phyloP scores from a whole-genome alignment of 2,113 vertebrate genomes.

The Sciurus niger region DNA sequence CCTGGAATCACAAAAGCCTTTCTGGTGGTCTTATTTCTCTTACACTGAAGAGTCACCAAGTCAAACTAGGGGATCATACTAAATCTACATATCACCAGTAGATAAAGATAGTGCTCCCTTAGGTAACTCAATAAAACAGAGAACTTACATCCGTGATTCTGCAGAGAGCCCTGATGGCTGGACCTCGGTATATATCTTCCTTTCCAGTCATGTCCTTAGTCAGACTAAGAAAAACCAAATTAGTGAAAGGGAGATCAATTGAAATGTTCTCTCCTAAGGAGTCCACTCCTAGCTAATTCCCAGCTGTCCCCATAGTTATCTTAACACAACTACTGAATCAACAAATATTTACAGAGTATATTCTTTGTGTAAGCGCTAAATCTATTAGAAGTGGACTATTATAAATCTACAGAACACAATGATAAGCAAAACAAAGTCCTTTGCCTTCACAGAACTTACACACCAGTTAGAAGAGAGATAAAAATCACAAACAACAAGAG shows the following conservation, averaged over 20 bases:
- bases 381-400: background rate
- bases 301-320: background rate
- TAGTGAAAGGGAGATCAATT: slow-evolving; percentile 51
- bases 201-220: slow-evolving; percentile 99
- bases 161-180: slow-evolving; percentile 97
- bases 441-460: slow-evolving; percentile 19
- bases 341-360: background rate
- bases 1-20: background rate
- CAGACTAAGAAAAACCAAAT: slow-evolving; percentile 88
- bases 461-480: background rate
- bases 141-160: slow-evolving; percentile 97
- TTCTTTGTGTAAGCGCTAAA: background rate
- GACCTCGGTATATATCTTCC: slow-evolving; percentile 97
- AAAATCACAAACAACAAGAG: background rate
- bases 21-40: background rate
- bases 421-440: slow-evolving; percentile 10
- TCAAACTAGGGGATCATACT: background rate
- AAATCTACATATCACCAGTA: background rate
- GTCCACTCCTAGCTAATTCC: background rate
- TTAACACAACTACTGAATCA: background rate
- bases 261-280: background rate
- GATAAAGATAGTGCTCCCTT: background rate
- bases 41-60: background rate
- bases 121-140: background rate
- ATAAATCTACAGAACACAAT: slow-evolving; percentile 27